phyloP scores from a whole-genome alignment of 2,888 invertebrate genomes.

The Anodontia alba region DNA sequence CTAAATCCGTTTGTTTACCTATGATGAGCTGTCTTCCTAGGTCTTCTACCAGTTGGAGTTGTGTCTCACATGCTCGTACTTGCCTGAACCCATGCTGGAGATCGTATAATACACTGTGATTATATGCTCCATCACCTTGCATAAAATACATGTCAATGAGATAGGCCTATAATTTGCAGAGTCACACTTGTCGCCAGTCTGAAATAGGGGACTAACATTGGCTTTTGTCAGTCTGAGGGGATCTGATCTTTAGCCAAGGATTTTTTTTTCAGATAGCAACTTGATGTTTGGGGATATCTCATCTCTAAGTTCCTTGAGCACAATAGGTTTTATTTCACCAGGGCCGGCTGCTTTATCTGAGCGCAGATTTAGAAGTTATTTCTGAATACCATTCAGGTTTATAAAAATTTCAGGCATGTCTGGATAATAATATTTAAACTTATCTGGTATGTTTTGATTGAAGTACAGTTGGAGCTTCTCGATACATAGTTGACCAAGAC shows the following conservation, averaged over 20 bases:
- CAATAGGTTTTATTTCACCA: neutral
- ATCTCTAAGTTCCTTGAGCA: neutral
- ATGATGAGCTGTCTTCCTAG: no score
- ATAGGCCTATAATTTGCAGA: constrained; percentile 29
- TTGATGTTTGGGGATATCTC: neutral
- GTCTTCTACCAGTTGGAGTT: no score
- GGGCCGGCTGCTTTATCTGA: neutral
- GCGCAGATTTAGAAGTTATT: neutral
- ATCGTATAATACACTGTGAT: constrained; percentile 27
- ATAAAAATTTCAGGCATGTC: neutral
- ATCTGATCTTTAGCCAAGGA: neutral
- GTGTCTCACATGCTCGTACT: constrained; percentile 30
- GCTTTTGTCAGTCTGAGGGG: constrained; percentile 24
- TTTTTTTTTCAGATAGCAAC: neutral
- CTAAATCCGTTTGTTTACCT: no score
- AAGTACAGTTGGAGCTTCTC: neutral
- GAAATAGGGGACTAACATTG: constrained; percentile 11
- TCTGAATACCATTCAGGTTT: neutral
- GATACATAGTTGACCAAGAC: neutral
- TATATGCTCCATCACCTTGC: constrained; percentile 28
- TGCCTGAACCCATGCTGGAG: no score
- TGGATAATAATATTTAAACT: neutral
- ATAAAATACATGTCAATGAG: constrained; percentile 26
- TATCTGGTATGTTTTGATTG: neutral
- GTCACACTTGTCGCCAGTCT: constrained; percentile 27